Evolutionary conservation across 1,140 invertebrate species (phyloP).

Genomic region (Zaprionus camerounensis): DNA sequence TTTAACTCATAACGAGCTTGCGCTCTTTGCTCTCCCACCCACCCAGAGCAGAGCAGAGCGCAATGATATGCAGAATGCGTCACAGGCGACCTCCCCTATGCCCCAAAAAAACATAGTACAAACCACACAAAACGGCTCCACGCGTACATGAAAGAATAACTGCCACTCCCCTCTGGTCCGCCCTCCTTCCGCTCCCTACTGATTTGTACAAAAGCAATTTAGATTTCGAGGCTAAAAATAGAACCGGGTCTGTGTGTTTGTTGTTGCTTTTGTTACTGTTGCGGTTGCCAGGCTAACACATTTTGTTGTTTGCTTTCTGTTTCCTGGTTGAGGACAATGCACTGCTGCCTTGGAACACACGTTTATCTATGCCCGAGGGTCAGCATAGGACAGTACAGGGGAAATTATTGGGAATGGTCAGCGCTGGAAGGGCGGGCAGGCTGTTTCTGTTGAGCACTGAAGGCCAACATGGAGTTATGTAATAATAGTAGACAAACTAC

Average conservation of each 20-base stretch:
- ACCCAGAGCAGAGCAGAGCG: background rate
- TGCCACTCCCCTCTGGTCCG: conserved; percentile 9
- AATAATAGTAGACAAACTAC: conserved; percentile 58
- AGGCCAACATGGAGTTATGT: conserved; percentile 56
- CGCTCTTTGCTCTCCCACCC: conserved; percentile 14
- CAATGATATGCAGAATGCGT: conserved; percentile 38
- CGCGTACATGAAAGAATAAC: conserved; percentile 32
- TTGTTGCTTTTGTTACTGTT: conserved; percentile 34
- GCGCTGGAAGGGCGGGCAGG: conserved; percentile 32
- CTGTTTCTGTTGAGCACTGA: conserved; percentile 26
- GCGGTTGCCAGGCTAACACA: conserved; percentile 55
- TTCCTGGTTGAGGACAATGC: conserved; percentile 75
- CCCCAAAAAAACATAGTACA: conserved; percentile 10
- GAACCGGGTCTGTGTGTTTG: conserved; percentile 44
- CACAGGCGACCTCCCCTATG: conserved; percentile 13
- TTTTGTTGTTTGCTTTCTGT: conserved; percentile 38
- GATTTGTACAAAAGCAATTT: conserved; percentile 50
- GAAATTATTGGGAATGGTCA: conserved; percentile 47
- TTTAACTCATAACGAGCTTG: background rate
- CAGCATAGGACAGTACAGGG: background rate
- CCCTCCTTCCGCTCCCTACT: conserved; percentile 5
- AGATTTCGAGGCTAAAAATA: conserved; percentile 64
- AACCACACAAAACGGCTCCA: background rate
- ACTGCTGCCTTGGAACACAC: conserved; percentile 71
- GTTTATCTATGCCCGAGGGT: conserved; percentile 17